A percentile compares a stretch with the other conserved stretches of the same genome.
phyloP scores from a whole-genome alignment of 2,888 invertebrate species.

The Chrysolina haemoptera region DNA sequence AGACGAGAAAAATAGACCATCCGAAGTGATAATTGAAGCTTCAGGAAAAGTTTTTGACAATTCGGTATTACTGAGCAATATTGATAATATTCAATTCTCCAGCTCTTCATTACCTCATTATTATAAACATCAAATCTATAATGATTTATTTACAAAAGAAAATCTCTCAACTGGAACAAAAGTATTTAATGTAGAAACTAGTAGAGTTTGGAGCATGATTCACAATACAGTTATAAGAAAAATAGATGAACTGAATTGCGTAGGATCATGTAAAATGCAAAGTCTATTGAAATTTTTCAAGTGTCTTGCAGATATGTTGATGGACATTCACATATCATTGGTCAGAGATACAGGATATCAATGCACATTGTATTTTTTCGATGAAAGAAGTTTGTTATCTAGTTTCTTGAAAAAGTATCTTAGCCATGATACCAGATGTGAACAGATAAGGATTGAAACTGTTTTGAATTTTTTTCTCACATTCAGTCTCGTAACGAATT shows the following conservation, averaged over 20 bases:
- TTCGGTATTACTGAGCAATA: slow-evolving; percentile 26
- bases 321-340: slow-evolving; percentile 46
- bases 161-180: slow-evolving; percentile 36
- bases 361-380: slow-evolving; percentile 49
- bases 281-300: slow-evolving; percentile 39
- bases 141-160: slow-evolving; percentile 45
- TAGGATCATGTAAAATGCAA: slow-evolving; percentile 32
- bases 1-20: slow-evolving; percentile 27
- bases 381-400: slow-evolving; percentile 45
- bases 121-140: slow-evolving; percentile 44
- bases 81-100: slow-evolving; percentile 36
- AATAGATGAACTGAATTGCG: slow-evolving; percentile 36
- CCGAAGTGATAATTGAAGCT: slow-evolving; percentile 39
- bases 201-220: slow-evolving; percentile 51
- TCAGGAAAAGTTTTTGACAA: slow-evolving; percentile 19
- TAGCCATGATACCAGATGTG: slow-evolving; percentile 48
- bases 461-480: slow-evolving; percentile 53
- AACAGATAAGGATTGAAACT: slow-evolving; percentile 29
- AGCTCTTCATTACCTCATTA: slow-evolving; percentile 41
- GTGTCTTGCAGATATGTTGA: slow-evolving; percentile 41
- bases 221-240: slow-evolving; percentile 43
- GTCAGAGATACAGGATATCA: slow-evolving; percentile 36
- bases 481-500: slow-evolving; percentile 51
- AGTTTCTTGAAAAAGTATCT: slow-evolving; percentile 49
- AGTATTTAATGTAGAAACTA: slow-evolving; percentile 42